A percentile compares a stretch with the other conserved stretches of the same genome.
Conservation (phyloP, 2,888 invertebrate species). For the Ectemnius continuus region DNA sequence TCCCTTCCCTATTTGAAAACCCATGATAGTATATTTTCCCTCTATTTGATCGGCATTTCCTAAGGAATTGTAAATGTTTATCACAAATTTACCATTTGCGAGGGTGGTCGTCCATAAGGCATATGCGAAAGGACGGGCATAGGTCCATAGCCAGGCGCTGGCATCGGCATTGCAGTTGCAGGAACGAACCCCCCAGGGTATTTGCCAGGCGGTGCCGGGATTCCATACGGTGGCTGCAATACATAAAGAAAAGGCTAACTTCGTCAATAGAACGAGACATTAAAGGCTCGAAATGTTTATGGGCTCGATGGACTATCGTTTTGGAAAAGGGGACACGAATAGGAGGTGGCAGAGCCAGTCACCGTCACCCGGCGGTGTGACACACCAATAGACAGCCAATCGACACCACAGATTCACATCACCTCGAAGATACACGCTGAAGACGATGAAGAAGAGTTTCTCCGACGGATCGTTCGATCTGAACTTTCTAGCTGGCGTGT, state of each 20-base stretch:
- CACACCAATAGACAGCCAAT: too few species aligned
- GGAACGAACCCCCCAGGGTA: constrained; percentile 70
- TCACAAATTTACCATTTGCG: constrained; percentile 66
- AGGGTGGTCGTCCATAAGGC: constrained; percentile 69
- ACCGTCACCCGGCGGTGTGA: too few species aligned
- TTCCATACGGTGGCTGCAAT: constrained; percentile 70
- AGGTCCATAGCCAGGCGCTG: constrained; percentile 67
- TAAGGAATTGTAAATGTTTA: too few species aligned
- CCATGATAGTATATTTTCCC: neutral
- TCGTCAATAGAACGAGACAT: neutral
- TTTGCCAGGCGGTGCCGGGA: constrained; percentile 64
- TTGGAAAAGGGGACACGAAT: too few species aligned
- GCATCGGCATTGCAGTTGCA: constrained; percentile 66
- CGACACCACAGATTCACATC: neutral
- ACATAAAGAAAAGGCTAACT: neutral
- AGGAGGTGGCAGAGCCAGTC: too few species aligned
- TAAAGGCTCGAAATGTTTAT: neutral
- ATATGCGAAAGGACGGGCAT: constrained; percentile 71
- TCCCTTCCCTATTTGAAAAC: neutral
- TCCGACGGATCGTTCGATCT: constrained; percentile 35
- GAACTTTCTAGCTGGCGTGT: constrained; percentile 72
- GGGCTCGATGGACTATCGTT: too few species aligned
- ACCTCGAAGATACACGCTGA: neutral
- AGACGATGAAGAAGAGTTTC: constrained; percentile 41
- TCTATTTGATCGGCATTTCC: neutral